Evolutionary conservation across 2,113 vertebrate genomes (phyloP).

Genomic region (Hippocampus comes): DNA sequence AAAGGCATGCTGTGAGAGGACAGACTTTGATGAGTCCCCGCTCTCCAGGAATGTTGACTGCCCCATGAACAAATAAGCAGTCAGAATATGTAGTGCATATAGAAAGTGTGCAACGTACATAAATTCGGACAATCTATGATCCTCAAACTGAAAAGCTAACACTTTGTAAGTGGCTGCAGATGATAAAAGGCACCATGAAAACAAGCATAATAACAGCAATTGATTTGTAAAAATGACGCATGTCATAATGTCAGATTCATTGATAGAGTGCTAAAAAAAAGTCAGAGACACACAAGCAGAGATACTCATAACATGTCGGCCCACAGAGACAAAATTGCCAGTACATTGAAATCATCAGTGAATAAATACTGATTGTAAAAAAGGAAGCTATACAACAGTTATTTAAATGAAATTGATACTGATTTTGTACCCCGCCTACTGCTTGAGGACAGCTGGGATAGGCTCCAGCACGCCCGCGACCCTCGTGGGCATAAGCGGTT

Average conservation of each 20-base stretch:
- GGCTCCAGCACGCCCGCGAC: too few species aligned
- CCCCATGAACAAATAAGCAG: conserved; percentile 49
- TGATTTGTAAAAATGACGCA: not conserved
- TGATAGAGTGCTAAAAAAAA: not conserved
- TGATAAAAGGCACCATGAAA: not conserved
- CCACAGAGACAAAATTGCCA: not conserved
- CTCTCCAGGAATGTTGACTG: conserved; percentile 52
- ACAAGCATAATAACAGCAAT: not conserved
- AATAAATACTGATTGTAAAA: not conserved
- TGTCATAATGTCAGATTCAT: conserved; percentile 3
- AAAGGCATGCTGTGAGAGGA: conserved; percentile 39
- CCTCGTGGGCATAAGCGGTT: too few species aligned
- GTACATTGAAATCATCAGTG: not conserved
- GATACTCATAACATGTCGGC: not conserved
- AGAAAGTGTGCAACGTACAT: conserved; percentile 9
- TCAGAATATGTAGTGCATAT: conserved; percentile 19
- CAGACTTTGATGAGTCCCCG: conserved; percentile 30
- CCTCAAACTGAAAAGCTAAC: conserved; percentile 11
- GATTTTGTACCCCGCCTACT: not conserved
- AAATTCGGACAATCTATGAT: not conserved
- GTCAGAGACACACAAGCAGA: not conserved
- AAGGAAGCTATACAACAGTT: conserved; percentile 3
- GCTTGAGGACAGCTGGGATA: not conserved
- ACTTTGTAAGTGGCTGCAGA: not conserved
- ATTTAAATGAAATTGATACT: conserved; percentile 8